Conservation (phyloP, 2,888 invertebrate genomes). For the Pseudococcus jackbeardsleyi region DNA sequence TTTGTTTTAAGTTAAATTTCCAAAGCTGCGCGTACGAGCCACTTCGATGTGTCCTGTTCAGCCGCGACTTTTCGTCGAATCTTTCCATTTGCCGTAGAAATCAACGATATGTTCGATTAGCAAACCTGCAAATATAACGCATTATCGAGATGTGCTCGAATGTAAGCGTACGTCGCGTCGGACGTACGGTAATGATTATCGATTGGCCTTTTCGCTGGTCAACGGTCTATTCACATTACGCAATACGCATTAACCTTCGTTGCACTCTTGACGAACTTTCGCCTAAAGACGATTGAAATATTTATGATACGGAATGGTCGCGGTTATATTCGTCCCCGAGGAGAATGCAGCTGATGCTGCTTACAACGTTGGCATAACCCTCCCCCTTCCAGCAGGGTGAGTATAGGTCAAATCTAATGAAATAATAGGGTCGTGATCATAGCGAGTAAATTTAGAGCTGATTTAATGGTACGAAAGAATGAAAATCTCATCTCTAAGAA, state of each 20-base stretch:
- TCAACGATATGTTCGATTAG: conserved; percentile 84
- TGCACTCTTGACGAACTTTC: background rate
- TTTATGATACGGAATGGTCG: background rate
- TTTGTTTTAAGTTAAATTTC: conserved; percentile 54
- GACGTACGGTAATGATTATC: background rate
- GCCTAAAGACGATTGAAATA: background rate
- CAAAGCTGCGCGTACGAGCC: conserved; percentile 63
- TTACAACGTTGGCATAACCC: background rate
- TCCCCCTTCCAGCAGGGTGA: background rate
- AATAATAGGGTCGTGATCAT: background rate
- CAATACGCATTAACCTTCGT: no score
- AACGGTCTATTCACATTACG: background rate
- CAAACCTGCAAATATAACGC: conserved; percentile 74
- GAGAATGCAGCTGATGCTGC: background rate
- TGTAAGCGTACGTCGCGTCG: no score
- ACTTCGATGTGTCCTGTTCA: conserved; percentile 70
- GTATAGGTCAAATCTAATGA: background rate
- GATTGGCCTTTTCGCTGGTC: background rate
- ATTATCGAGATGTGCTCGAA: background rate
- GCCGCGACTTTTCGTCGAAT: conserved; percentile 77
- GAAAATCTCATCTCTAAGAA: no score
- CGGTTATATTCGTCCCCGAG: background rate
- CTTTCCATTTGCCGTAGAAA: conserved; percentile 89
- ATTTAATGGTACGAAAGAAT: no score
- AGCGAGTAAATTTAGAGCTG: no score